phyloP scores from a whole-genome alignment of 2,113 vertebrate species.

The Pagrus major region DNA sequence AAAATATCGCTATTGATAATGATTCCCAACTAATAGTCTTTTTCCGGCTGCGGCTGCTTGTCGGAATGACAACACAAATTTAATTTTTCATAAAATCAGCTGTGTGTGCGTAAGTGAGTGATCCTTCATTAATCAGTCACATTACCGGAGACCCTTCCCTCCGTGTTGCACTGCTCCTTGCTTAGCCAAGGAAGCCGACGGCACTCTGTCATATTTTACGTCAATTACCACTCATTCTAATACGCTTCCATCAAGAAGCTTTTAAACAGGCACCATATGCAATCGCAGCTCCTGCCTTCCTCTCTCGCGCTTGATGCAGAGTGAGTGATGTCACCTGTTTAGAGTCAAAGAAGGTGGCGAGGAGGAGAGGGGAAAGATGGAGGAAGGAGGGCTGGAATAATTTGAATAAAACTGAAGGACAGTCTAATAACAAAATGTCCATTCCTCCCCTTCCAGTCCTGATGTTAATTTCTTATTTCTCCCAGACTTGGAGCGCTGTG shows the following conservation, averaged over 20 bases:
- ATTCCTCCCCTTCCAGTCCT: slow-evolving; percentile 81
- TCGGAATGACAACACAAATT: slow-evolving; percentile 96
- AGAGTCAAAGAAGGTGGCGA: slow-evolving; percentile 28
- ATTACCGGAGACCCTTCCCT: slow-evolving; percentile 88
- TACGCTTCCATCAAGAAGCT: slow-evolving; percentile 95
- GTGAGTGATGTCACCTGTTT: slow-evolving; percentile 95
- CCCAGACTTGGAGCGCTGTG: slow-evolving; percentile 90
- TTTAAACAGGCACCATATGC: slow-evolving; percentile 97
- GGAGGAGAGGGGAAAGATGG: slow-evolving; percentile 36
- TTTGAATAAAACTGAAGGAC: slow-evolving; percentile 90
- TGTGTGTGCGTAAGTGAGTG: slow-evolving; percentile 90
- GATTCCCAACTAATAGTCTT: slow-evolving; percentile 98
- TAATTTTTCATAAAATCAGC: slow-evolving; percentile 99
- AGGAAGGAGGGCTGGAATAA: slow-evolving; percentile 70
- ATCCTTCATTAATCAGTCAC: slow-evolving; percentile 99
- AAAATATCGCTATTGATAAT: slow-evolving; percentile 99
- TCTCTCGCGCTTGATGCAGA: slow-evolving; percentile 70
- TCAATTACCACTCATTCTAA: slow-evolving; percentile 98
- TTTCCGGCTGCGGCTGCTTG: slow-evolving; percentile 95
- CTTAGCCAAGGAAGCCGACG: slow-evolving; percentile 96
- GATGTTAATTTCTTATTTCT: slow-evolving; percentile 99
- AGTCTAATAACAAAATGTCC: slow-evolving; percentile 97
- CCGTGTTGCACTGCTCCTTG: slow-evolving; percentile 84
- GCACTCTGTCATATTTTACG: slow-evolving; percentile 99
- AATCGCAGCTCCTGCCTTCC: slow-evolving; percentile 82